Evolutionary conservation across 2,888 invertebrate species (phyloP).

Genomic region (Belgica antarctica): DNA sequence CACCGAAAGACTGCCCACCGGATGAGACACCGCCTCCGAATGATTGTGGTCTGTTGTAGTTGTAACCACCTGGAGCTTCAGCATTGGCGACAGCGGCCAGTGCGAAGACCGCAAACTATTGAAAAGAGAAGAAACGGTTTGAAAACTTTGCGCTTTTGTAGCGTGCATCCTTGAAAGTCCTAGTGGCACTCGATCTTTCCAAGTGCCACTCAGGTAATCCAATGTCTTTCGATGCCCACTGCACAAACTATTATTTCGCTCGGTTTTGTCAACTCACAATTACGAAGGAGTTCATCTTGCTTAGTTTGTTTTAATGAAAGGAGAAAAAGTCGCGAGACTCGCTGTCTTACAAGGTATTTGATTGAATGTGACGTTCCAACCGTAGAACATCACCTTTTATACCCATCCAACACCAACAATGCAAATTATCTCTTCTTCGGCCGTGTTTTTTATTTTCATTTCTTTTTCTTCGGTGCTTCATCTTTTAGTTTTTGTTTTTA

Average conservation of each 20-base stretch:
- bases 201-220: background rate
- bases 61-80: conserved; percentile 75
- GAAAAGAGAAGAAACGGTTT: conserved; percentile 47
- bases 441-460: conserved; percentile 28
- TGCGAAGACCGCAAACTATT: conserved; percentile 79
- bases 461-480: conserved; percentile 25
- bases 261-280: conserved; percentile 52
- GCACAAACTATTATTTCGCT: no score
- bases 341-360: conserved; percentile 29
- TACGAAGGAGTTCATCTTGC: conserved; percentile 57
- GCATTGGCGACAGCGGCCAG: conserved; percentile 72
- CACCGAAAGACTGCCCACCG: conserved; percentile 51
- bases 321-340: conserved; percentile 33
- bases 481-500: conserved; percentile 25
- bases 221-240: conserved; percentile 10
- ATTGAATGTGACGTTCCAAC: conserved; percentile 31
- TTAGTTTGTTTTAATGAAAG: conserved; percentile 48
- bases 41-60: conserved; percentile 68
- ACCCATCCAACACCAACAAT: conserved; percentile 30
- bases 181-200: background rate
- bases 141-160: background rate
- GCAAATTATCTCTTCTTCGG: conserved; percentile 38
- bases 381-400: conserved; percentile 38
- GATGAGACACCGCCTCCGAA: conserved; percentile 56
- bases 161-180: background rate